Conservation (phyloP, 2,113 vertebrate genomes). For the Solea solea region DNA sequence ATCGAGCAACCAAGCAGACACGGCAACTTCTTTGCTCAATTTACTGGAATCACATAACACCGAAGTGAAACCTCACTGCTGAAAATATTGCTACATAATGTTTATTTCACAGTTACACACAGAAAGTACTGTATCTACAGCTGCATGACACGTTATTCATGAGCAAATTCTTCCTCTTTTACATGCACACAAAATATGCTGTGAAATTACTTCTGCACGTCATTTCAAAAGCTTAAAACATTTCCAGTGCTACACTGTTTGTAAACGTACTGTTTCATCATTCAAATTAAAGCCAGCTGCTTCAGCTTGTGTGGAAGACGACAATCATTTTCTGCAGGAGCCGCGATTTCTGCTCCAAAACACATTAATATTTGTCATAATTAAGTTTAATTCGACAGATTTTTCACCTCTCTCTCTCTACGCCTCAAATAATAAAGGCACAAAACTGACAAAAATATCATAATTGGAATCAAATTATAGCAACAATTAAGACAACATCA, state of each 20-base stretch:
- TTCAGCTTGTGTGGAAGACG: neutral
- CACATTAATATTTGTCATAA: slow-evolving; percentile 1
- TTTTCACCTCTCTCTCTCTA: slow-evolving; percentile 12
- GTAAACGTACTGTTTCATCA: neutral
- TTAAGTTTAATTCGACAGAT: slow-evolving; percentile 15
- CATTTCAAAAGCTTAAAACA: neutral
- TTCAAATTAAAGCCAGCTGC: neutral
- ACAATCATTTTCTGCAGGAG: neutral
- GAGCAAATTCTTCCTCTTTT: neutral
- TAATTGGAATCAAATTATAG: slow-evolving; percentile 44
- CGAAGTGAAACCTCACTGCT: neutral
- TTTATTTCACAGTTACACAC: neutral
- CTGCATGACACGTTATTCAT: slow-evolving; percentile 1
- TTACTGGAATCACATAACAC: neutral
- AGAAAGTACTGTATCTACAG: neutral
- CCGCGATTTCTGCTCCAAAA: slow-evolving; percentile 12
- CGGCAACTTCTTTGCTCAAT: neutral
- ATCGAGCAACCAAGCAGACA: too few species aligned
- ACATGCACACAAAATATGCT: slow-evolving; percentile 8
- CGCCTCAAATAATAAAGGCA: slow-evolving; percentile 57
- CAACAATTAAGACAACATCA: slow-evolving; percentile 42
- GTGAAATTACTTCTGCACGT: neutral
- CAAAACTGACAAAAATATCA: slow-evolving; percentile 50
- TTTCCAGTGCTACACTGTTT: neutral
- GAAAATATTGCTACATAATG: neutral